Conservation (phyloP, 2,113 vertebrate genomes). For the Equus przewalskii region DNA sequence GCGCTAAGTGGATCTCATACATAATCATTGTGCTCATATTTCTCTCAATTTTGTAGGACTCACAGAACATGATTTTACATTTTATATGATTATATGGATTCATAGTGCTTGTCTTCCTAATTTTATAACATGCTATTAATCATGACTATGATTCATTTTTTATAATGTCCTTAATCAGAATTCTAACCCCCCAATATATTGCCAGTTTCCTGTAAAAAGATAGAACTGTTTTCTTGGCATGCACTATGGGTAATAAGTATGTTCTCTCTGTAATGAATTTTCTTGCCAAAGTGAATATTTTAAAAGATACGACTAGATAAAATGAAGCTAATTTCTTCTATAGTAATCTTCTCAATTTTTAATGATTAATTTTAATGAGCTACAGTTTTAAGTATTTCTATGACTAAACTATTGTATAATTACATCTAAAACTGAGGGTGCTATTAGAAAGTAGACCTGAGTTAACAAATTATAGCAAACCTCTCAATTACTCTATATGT, state of each 20-base stretch:
- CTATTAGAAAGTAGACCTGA: not conserved
- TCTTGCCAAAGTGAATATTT: not conserved
- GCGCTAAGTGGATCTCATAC: not conserved
- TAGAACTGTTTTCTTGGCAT: not conserved
- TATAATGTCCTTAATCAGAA: constrained; percentile 27
- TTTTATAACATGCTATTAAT: not conserved
- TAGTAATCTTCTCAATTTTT: not conserved
- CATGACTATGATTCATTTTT: constrained; percentile 10
- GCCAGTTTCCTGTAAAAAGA: not conserved
- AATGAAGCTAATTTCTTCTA: not conserved
- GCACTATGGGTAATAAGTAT: not conserved
- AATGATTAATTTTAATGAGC: constrained; percentile 16
- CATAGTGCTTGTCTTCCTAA: not conserved
- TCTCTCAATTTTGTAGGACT: not conserved
- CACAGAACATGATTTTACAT: constrained; percentile 15
- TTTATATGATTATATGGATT: not conserved
- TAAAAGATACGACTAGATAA: not conserved
- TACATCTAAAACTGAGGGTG: not conserved
- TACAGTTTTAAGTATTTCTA: not conserved
- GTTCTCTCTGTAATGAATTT: not conserved
- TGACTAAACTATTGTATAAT: constrained; percentile 2
- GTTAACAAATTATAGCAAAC: not conserved
- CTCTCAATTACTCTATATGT: not conserved
- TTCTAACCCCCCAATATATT: not conserved
- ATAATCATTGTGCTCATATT: not conserved